Percentiles rank a stretch among this genome's conserved stretches.
Evolutionary conservation across 1,140 invertebrate genomes (phyloP).

Genomic region (Caenorhabditis inopinata): DNA sequence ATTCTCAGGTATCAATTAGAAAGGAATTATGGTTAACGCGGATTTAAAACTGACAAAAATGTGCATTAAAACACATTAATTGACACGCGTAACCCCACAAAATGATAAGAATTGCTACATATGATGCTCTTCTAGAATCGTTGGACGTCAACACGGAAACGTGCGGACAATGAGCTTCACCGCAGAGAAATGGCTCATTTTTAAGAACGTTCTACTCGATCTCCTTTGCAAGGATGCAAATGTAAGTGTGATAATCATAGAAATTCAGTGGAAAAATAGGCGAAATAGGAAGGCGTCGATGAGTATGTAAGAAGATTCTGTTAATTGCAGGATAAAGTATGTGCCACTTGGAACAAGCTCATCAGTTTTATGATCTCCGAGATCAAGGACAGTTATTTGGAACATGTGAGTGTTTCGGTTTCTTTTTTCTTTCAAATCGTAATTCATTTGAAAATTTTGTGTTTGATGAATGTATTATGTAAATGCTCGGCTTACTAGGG

Average conservation of each 20-base stretch:
- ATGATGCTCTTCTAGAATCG: constrained; percentile 61
- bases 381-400: constrained; percentile 63
- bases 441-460: background rate
- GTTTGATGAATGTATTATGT: no score
- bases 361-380: constrained; percentile 56
- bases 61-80: no score
- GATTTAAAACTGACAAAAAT: no score
- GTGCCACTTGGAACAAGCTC: constrained; percentile 40
- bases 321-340: constrained; percentile 45
- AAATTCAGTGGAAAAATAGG: constrained; percentile 35
- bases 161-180: constrained; percentile 62
- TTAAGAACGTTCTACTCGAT: constrained; percentile 55
- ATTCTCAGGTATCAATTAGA: constrained; percentile 50
- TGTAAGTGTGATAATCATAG: constrained; percentile 49
- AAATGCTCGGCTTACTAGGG: no score
- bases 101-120: no score
- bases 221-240: constrained; percentile 57
- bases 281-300: constrained; percentile 33
- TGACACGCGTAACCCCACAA: no score
- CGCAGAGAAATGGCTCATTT: constrained; percentile 61
- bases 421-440: background rate
- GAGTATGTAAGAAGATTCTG: background rate
- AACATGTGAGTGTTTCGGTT: constrained; percentile 54
- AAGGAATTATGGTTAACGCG: no score
- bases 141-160: constrained; percentile 62